Percentiles rank a stretch among this genome's conserved stretches.
Evolutionary conservation across 2,113 vertebrate genomes (phyloP).

Genomic region (Merops nubicus): DNA sequence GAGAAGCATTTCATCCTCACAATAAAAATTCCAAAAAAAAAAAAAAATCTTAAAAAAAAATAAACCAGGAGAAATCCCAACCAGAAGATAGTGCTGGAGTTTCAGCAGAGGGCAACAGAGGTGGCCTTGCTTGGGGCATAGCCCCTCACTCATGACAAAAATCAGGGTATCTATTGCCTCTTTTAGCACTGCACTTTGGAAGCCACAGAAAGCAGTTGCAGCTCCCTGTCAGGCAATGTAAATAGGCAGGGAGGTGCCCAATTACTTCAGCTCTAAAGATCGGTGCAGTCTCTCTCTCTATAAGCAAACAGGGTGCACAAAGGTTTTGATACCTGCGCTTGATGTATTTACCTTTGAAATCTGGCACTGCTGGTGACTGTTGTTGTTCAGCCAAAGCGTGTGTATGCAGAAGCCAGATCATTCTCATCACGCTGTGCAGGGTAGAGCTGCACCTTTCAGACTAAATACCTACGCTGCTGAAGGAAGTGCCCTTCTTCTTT

Average conservation of each 20-base stretch:
- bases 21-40: background rate
- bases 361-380: conserved; percentile 19
- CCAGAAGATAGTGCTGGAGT: background rate
- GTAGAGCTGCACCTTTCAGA: background rate
- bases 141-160: background rate
- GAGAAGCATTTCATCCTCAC: background rate
- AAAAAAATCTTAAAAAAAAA: background rate
- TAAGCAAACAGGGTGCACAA: background rate
- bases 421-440: conserved; percentile 30
- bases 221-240: conserved; percentile 8
- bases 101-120: background rate
- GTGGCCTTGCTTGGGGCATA: background rate
- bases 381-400: conserved; percentile 15
- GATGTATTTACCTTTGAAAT: conserved; percentile 60
- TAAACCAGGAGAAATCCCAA: background rate
- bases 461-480: conserved; percentile 30
- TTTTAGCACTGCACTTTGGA: background rate
- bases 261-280: conserved; percentile 50
- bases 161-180: background rate
- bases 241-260: conserved; percentile 51
- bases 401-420: conserved; percentile 19
- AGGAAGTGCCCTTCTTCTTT: conserved; percentile 33
- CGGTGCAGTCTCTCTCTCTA: background rate
- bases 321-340: background rate
- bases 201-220: background rate